Evolutionary conservation across 1,140 invertebrate genomes (phyloP).

Genomic region (Drosophila obscura): DNA sequence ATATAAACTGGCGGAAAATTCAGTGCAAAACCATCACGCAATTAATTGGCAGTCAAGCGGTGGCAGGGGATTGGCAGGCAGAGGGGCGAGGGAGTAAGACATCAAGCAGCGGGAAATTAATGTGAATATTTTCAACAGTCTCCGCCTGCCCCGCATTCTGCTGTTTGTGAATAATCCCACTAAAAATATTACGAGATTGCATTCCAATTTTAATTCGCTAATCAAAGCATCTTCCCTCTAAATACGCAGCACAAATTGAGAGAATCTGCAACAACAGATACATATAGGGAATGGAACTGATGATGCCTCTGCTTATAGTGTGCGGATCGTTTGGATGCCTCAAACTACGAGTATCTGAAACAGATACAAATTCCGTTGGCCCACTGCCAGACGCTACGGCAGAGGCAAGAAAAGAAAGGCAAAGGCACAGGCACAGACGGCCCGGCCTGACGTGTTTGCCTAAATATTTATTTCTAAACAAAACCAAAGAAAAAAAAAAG

Average conservation of each 20-base stretch:
- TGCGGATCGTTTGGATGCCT: conserved; percentile 24
- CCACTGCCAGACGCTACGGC: conserved; percentile 37
- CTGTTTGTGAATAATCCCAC: conserved; percentile 34
- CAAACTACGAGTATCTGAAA: conserved; percentile 63
- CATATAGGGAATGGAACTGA: background rate
- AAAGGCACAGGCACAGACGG: background rate
- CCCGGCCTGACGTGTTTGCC: conserved; percentile 70
- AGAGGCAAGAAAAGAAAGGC: background rate
- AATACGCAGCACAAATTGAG: conserved; percentile 56
- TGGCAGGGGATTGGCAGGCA: too few relatives aligned
- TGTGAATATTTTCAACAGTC: conserved; percentile 44
- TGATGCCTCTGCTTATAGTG: too few relatives aligned
- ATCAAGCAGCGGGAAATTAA: conserved; percentile 32
- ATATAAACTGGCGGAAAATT: conserved; percentile 40
- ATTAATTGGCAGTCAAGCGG: conserved; percentile 57
- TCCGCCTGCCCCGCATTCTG: background rate
- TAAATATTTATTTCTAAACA: conserved; percentile 68
- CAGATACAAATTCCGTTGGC: conserved; percentile 78
- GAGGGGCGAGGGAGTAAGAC: background rate
- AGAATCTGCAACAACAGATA: background rate
- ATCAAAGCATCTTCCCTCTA: conserved; percentile 58
- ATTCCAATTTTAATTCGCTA: conserved; percentile 59
- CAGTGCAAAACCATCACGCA: conserved; percentile 27
- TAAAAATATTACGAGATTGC: conserved; percentile 37
- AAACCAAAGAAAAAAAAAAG: conserved; percentile 35